phyloP scores from a whole-genome alignment of 2,888 invertebrate species.

The Schizotus pectinicornis region DNA sequence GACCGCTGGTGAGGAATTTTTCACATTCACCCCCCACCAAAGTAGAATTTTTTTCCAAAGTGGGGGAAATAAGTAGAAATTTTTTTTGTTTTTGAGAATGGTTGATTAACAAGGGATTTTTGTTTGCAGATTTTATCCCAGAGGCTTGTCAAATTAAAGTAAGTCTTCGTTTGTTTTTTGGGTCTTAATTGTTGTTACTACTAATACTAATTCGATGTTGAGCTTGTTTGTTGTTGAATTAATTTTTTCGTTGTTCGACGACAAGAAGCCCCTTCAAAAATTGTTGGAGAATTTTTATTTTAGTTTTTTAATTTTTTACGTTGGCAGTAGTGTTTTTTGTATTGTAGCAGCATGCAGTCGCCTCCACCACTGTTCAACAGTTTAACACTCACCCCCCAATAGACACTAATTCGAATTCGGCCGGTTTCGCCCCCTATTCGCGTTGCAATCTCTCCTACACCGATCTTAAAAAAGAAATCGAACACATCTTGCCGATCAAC shows the following conservation, averaged over 20 bases:
- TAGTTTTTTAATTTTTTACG: conserved; percentile 17
- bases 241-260: conserved; percentile 3
- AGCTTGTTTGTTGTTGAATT: conserved; percentile 8
- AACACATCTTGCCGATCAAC: conserved; percentile 51
- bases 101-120: conserved; percentile 5
- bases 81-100: conserved; percentile 7
- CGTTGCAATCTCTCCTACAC: conserved; percentile 49
- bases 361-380: conserved; percentile 44
- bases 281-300: conserved; percentile 6
- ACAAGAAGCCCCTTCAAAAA: too few relatives aligned
- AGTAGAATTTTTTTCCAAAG: too few relatives aligned
- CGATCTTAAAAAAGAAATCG: conserved; percentile 54
- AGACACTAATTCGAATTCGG: not conserved
- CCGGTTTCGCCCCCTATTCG: conserved; percentile 21
- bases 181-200: conserved; percentile 29
- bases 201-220: conserved; percentile 19
- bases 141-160: conserved; percentile 46
- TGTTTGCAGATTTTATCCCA: conserved; percentile 9
- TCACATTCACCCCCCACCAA: not conserved
- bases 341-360: conserved; percentile 55
- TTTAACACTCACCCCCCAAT: conserved; percentile 29
- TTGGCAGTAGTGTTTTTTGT: conserved; percentile 36
- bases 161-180: conserved; percentile 31
- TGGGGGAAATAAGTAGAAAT: too few relatives aligned
- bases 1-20: conserved; percentile 5